Evolutionary conservation across 2,797 vertebrate species (phyloP), one percentile per base, ranked within the genome.

Genomic region (Takifugu rubripes): DNA sequence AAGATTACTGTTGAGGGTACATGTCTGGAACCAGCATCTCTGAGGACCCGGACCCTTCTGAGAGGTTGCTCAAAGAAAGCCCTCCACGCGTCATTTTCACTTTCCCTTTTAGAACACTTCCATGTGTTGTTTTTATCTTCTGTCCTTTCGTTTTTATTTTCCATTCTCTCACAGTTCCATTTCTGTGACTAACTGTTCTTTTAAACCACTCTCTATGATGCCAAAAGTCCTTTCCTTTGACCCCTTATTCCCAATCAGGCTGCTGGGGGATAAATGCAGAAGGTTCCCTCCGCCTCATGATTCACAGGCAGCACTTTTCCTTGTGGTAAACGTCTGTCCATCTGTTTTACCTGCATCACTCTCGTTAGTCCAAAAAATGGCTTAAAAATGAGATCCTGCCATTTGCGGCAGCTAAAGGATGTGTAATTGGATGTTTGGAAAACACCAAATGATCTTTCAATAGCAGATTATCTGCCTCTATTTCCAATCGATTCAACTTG

Each of bases 171-270:
- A 17, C 54, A 47, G 67, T 72, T 46, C 71, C 84, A 75, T 81
- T 77, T 73, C 69, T 81, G 67, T 71, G 59, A 50, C 67, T 75
- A 73, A 74, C 59, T 64, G 31, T 70, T 74, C 58, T 70, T 84
- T 82, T 83, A 83, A 81, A 26, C 79, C 67, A 60, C 54, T 50
- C 66, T 61, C 49, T 53, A 26, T 77, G 54, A 75, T 76, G 56
- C 61, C 65, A 67, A 76, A 70, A 51, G 49, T 63, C 43, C 55
- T 74, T 54, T 21, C 60, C 64, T 70, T 77, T 83, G 75, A 84
- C 79, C 77, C 67, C 2, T 71, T 75, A 70, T 77, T 48, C 61
- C 62, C 52, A 52, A 33, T 48, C 64, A 45, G 64, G 70, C 57
- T 77, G 71, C 59, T 61, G 56, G 7, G 64, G 65, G 69, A 84